Conservation (phyloP, 2,797 vertebrate species). For the Capromys pilorides region DNA sequence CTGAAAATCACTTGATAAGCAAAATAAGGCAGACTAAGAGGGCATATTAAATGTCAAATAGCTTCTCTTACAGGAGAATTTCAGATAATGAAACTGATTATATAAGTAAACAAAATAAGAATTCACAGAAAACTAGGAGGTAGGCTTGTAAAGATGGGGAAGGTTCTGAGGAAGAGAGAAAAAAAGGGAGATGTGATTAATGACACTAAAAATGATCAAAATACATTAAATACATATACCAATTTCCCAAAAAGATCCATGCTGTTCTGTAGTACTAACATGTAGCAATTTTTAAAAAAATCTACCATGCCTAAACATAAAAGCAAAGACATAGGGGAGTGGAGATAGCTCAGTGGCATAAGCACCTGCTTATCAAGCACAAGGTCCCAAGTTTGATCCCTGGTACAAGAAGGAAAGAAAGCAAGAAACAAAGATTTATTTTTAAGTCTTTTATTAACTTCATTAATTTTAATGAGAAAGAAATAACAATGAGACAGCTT, state of each 20-base stretch:
- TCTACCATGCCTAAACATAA: neutral
- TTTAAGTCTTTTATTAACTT: too few species aligned
- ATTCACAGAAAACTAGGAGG: neutral
- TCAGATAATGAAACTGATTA: neutral
- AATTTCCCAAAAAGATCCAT: neutral
- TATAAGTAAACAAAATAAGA: neutral
- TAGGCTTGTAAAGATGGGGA: neutral
- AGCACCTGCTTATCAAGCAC: too few species aligned
- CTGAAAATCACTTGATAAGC: neutral
- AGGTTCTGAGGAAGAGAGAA: neutral
- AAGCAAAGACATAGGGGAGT: neutral
- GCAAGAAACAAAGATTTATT: too few species aligned
- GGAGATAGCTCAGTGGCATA: too few species aligned
- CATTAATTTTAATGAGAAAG: too few species aligned
- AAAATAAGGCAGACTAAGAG: neutral
- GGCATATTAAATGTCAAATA: neutral
- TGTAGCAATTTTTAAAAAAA: neutral
- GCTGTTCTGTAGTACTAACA: neutral
- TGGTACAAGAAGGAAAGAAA: too few species aligned
- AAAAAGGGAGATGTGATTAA: neutral
- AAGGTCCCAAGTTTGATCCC: too few species aligned
- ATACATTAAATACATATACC: neutral
- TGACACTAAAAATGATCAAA: neutral
- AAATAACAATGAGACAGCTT: too few species aligned
- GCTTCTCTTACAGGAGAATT: neutral